A percentile compares a stretch with the other conserved stretches of the same genome.
Evolutionary conservation across 2,797 vertebrate species (phyloP).

Genomic region (Nyctibius grandis): DNA sequence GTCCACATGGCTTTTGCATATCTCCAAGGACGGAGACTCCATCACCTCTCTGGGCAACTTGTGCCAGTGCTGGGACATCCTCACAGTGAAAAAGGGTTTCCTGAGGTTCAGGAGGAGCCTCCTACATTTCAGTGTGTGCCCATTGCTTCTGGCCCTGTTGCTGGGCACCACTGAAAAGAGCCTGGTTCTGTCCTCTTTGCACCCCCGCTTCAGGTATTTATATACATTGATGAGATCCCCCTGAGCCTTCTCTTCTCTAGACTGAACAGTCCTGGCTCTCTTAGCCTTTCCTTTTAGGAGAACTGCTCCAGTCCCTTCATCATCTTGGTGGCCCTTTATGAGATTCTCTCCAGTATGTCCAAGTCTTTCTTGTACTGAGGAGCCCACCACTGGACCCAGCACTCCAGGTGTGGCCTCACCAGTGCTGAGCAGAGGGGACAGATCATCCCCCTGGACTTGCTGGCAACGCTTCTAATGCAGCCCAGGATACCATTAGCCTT

Average conservation of each 20-base stretch:
- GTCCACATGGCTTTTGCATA: neutral
- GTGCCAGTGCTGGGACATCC: too few relatives aligned
- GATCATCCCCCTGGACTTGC: neutral
- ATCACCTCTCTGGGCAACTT: neutral
- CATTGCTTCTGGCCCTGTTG: neutral
- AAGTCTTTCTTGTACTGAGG: neutral
- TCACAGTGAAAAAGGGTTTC: neutral
- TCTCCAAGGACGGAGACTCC: neutral
- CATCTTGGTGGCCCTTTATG: accelerated
- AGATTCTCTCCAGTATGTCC: neutral
- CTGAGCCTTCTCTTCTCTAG: too few relatives aligned
- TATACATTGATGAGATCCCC: too few relatives aligned
- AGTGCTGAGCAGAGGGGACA: neutral
- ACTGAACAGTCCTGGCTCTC: neutral
- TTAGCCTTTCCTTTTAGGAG: neutral
- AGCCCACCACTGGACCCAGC: neutral
- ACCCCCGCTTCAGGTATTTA: too few relatives aligned
- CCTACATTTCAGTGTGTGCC: neutral
- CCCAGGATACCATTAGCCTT: neutral
- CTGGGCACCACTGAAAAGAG: neutral
- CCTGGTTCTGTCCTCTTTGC: too few relatives aligned
- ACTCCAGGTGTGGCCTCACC: neutral
- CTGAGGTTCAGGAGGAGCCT: neutral
- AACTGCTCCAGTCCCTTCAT: too few relatives aligned
- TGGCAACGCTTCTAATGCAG: neutral